A percentile compares a stretch with the other conserved stretches of the same genome.
These are phyloP conservation scores for Balanococcus diminutus DNA, from an alignment of 2,888 invertebrate genomes.

Conservation along the genomic window DNA sequence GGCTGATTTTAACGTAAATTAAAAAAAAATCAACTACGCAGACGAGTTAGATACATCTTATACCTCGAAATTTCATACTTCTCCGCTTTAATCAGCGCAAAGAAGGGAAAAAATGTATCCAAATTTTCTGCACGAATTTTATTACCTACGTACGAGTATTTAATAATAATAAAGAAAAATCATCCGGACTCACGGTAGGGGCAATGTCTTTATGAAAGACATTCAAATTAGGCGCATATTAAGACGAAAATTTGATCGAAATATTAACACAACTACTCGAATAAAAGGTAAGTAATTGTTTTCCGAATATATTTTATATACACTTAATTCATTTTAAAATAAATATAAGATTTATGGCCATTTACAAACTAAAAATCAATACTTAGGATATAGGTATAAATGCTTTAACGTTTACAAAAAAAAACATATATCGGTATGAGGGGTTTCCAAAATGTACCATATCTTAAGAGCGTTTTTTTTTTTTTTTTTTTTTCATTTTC, in stretches of 20 bases:
- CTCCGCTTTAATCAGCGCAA: neutral
- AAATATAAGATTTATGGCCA: slow-evolving; percentile 41
- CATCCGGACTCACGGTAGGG: neutral
- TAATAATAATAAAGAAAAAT: too few relatives aligned
- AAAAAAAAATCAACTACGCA: neutral
- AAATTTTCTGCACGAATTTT: neutral
- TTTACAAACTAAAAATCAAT: neutral
- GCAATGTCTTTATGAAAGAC: slow-evolving; percentile 25
- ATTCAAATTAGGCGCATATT: neutral
- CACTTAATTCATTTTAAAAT: neutral
- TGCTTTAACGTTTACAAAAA: neutral
- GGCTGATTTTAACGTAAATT: neutral
- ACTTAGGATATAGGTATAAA: slow-evolving; percentile 33
- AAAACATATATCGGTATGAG: slow-evolving; percentile 15
- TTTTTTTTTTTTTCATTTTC: too few relatives aligned
- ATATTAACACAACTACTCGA: slow-evolving; percentile 21
- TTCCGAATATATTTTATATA: neutral
- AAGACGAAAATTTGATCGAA: neutral
- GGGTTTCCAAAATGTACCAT: neutral
- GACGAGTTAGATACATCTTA: neutral
- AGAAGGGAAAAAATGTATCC: neutral
- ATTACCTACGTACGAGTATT: too few relatives aligned
- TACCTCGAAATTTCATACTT: neutral
- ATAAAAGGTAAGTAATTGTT: slow-evolving; percentile 29
- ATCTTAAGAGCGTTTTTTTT: slow-evolving; percentile 24